These are phyloP conservation scores for Cryptoprocta ferox DNA, from an alignment of 2,797 vertebrate species.

Conservation along the genomic window DNA sequence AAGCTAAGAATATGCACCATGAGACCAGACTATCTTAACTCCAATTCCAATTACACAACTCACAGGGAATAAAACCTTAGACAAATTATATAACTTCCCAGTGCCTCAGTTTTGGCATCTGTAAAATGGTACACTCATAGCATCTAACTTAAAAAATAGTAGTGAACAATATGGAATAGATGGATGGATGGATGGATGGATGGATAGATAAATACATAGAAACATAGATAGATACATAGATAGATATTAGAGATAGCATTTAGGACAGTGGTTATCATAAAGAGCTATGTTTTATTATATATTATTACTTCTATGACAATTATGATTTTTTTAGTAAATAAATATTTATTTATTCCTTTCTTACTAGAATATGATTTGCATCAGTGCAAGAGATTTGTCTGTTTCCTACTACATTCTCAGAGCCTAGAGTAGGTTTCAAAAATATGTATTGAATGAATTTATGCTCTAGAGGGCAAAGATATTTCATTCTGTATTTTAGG, in stretches of 20 bases:
- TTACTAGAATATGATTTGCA: neutral
- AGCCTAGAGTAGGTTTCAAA: constrained; percentile 19
- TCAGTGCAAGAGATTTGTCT: neutral
- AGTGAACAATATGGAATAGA: neutral
- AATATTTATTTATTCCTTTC: neutral
- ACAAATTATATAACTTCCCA: neutral
- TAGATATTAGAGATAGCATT: neutral
- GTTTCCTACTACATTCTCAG: neutral
- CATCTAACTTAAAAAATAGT: neutral
- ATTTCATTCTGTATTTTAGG: neutral
- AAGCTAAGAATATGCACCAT: neutral
- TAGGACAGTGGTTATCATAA: neutral
- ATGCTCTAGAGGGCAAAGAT: neutral
- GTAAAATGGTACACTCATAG: neutral
- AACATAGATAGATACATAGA: neutral
- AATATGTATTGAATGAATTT: neutral
- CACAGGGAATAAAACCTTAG: neutral
- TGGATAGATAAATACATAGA: neutral
- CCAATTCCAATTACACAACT: neutral
- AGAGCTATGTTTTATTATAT: neutral
- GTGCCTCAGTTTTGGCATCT: neutral
- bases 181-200: too few species aligned
- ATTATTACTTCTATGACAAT: neutral
- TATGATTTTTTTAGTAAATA: neutral
- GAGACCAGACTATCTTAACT: neutral